Evolutionary conservation across 2,113 vertebrate species (phyloP), one percentile per base, ranked within the genome.

Genomic region (Lophura nycthemera): DNA sequence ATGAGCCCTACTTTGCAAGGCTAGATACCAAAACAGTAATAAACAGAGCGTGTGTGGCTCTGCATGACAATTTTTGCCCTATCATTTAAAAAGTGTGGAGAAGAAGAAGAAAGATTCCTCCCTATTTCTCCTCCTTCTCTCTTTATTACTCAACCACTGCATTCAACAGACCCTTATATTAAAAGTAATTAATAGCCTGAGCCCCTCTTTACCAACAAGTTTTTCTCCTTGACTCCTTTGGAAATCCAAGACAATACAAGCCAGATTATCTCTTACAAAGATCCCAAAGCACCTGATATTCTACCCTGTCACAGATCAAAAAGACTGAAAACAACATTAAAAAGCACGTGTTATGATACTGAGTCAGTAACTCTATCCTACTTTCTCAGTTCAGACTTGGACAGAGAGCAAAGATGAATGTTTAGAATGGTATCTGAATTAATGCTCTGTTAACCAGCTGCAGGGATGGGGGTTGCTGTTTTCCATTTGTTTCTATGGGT

Each of bases 321-420:
- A 90, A 89, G 83, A 89, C 92, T 83, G 85, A 95, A 92, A 81
- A 14, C 67, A 92, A 82, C 34, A 75, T 93, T 60, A 43, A 76
- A 94, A 93, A 82, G 25, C 70, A 74, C 34, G 16, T 57, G 14
- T 88, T 91, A 63, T 2, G 2, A 89, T 70, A 60, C 32, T 47
- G 89, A 92, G 70, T 88, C 65, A 38, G 76, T 73, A 94, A 92
- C 73, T 92, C 45, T 65, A 88, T 42, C 36, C 45, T 79, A 71
- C 69, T 77, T 84, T 21, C 54, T 90, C 89, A 92, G 80, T 70
- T 88, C 59, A 74, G 59, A 76, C 76, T 86, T 91, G 66, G 70
- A 96, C 92, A 93, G 67, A 63, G 57, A 92, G 73, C 54, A 85
- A 95, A 95, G 77, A 87, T 94, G 74, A 81, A 95, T 91, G 83